Base-by-base conservation (phyloP, 2,888 invertebrate genomes). In the Hofmannophila pseudospretella region DNA sequence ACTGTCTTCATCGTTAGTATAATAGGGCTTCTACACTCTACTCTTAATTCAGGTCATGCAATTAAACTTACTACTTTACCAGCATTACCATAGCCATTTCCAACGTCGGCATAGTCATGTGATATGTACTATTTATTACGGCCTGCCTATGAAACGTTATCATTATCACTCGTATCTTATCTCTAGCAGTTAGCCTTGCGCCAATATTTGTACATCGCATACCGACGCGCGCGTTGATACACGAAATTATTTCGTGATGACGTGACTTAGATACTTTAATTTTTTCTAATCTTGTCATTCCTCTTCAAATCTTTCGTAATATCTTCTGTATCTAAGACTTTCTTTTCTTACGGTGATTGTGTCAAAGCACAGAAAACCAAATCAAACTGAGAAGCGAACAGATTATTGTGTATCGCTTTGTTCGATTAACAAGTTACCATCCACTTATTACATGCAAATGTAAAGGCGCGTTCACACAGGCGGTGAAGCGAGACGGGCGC, bases 401-500 rank as follows among this genome's bases (percentile, higher is more conserved):
- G n/a, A n/a, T n/a, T n/a, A n/a, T n/a, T n/a, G n/a, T n/a, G n/a
- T n/a, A n/a, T n/a, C n/a, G n/a, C n/a, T n/a, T n/a, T n/a, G n/a
- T n/a, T n/a, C n/a, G n/a, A n/a, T n/a, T 23, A 23, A 8, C 8
- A n/a, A 22, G 2, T 22, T 8, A 13, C 36, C 33, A 34, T 34
- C 38, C 25, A 13, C 32, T 28, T 38, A 32, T 12, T 16, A 19
- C 70, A 78, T 74, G 77, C 71, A 77, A 75, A 82, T 74, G 52
- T 67, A 58, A 74, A 71, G 75, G 65, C 59, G 54, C 63, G 69
- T 74, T 80, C 81, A 82, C 79, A 81, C 65, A 46, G 57, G 60
- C 64, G 46, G 54, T 61, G 65, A 52, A 59, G 72, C 74, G 71
- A 51, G 42, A 38, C 60, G 52, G 42, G 48, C 54, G 48, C 58